Evolutionary conservation across 2,797 vertebrate species (phyloP).

Genomic region (Eulemur mongoz): DNA sequence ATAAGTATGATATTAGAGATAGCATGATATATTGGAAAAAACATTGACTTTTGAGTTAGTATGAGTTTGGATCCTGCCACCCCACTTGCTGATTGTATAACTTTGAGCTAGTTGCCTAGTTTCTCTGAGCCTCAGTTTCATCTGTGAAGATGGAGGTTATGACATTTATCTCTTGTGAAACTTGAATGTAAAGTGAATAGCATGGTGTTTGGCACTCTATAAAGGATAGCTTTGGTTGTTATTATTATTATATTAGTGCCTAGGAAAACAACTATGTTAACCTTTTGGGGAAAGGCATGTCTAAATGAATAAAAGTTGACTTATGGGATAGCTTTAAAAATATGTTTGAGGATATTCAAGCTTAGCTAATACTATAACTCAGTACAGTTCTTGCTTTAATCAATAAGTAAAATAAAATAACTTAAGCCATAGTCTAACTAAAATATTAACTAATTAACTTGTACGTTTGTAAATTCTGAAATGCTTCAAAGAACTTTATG

Average conservation of each 20-base stretch:
- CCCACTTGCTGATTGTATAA: background rate
- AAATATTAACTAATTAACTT: background rate
- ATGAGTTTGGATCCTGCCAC: background rate
- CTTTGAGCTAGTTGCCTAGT: background rate
- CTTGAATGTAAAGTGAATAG: background rate
- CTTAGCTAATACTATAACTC: background rate
- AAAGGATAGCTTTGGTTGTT: background rate
- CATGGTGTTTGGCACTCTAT: background rate
- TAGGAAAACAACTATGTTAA: constrained; percentile 4
- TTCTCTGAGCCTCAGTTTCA: background rate
- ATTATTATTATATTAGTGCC: background rate
- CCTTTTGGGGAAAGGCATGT: background rate
- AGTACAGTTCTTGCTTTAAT: constrained; percentile 26
- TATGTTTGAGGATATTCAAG: background rate
- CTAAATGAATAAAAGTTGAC: constrained; percentile 13
- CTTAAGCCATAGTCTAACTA: background rate
- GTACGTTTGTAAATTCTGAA: constrained; percentile 17
- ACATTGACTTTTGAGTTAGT: background rate
- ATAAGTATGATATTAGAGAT: background rate
- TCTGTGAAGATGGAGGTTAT: background rate
- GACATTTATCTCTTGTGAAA: background rate
- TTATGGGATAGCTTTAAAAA: background rate
- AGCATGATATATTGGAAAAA: background rate
- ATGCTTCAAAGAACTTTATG: background rate
- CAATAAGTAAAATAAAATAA: background rate